Evolutionary conservation across 2,888 invertebrate genomes (phyloP), one percentile per base, ranked within the genome.

Genomic region (Oscheius myriophilus): DNA sequence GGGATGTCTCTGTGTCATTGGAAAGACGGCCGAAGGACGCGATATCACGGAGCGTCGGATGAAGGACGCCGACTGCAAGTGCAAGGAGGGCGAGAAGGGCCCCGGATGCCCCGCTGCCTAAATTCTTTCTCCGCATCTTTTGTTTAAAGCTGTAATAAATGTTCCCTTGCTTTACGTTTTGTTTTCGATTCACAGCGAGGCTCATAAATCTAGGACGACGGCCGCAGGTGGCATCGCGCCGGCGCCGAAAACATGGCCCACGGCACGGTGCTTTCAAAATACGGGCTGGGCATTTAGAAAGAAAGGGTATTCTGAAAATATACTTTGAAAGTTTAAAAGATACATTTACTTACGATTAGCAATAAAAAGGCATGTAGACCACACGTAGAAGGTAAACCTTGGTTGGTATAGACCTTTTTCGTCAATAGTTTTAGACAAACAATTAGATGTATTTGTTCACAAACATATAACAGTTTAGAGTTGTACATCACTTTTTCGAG

Each of bases 1-100:
- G 43, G 81, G 84, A 63, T 85, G 85, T 59, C 75, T 85, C n/a
- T 85, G 85, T 64, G 83, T 84, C n/a, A 78, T 78, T 46, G 85
- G 85, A 55, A 85, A 85, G 71, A 79, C 76, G 26, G 64, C 78
- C 46, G 79, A 83, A 55, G 85, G 85, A 21, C 80, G 83, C 26
- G 85, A 85, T 58, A 82, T 84, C 73, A 85, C 83, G n/a, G 80
- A 83, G 55, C 75, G 85, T 51, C 74, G 81, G 49, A 80, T 84
- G 81, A 85, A 84, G 68, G 85, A 85, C 61, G 68, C 79, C 58
- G 85, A 84, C 68, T 85, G 85, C 72, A 78, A 76, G 67, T 76
- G 76, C 65, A 63, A 71, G 49, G 74, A 71, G 16, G 76, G 76
- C 59, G 72, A 76, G 53, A 64, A 39, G n/a, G 76, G 79, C 72